Conservation (phyloP, 2,113 vertebrate genomes). For the Falco punctatus region DNA sequence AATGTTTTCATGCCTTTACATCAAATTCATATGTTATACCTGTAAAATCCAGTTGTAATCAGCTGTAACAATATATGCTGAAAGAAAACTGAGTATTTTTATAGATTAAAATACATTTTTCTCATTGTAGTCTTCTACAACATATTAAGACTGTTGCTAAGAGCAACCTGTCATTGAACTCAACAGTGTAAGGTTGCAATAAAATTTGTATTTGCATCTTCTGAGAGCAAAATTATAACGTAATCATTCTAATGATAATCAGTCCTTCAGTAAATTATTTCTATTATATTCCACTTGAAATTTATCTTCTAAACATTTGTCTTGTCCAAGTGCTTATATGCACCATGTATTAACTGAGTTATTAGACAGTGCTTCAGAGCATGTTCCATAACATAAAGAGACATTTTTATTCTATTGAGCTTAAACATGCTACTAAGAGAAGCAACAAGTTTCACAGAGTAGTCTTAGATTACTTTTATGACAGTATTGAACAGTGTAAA, state of each 20-base stretch:
- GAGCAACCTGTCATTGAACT: conserved; percentile 65
- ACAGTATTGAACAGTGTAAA: background rate
- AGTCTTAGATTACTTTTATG: background rate
- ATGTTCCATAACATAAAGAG: background rate
- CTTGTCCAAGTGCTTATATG: background rate
- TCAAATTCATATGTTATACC: background rate
- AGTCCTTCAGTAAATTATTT: conserved; percentile 17
- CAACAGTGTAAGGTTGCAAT: background rate
- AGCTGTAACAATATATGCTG: background rate
- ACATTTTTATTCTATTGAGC: background rate
- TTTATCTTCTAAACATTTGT: conserved; percentile 31
- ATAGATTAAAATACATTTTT: conserved; percentile 45
- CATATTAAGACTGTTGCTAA: conserved; percentile 63
- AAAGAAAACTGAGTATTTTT: conserved; percentile 45
- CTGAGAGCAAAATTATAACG: conserved; percentile 13
- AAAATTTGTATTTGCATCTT: conserved; percentile 48
- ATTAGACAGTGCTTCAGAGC: background rate
- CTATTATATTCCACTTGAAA: conserved; percentile 4
- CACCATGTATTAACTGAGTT: background rate
- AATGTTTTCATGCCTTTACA: background rate
- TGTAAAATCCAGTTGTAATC: conserved; percentile 27
- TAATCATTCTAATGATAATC: conserved; percentile 30
- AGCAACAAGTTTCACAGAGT: background rate
- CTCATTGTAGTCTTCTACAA: conserved; percentile 11
- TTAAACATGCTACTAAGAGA: background rate